Percentiles rank a stretch among this genome's conserved stretches.
phyloP scores from a whole-genome alignment of 2,888 invertebrate species.

The Acrocyrtus sp. region DNA sequence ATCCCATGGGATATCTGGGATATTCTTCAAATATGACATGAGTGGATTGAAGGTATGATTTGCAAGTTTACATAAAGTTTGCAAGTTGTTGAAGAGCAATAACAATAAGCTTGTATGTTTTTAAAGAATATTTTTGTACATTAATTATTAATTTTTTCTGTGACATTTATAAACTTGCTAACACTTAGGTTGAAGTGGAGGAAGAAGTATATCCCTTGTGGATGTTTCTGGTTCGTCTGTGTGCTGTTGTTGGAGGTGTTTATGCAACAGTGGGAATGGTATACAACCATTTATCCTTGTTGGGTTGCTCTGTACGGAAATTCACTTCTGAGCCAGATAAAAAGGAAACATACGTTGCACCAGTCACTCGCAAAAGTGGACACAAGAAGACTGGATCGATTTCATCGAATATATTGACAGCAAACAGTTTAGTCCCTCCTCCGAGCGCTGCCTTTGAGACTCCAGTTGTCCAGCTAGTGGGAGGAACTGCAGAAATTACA shows the following conservation, averaged over 20 bases:
- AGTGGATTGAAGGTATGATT: slow-evolving; percentile 84
- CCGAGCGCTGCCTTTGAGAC: slow-evolving; percentile 30
- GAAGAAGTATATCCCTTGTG: slow-evolving; percentile 80
- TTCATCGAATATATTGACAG: slow-evolving; percentile 38
- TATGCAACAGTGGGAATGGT: slow-evolving; percentile 74
- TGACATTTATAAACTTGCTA: background rate
- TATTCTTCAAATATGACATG: slow-evolving; percentile 95
- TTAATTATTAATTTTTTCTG: background rate
- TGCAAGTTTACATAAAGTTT: too few relatives aligned
- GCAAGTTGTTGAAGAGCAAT: too few relatives aligned
- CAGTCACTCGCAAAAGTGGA: slow-evolving; percentile 3
- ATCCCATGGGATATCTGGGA: slow-evolving; percentile 93
- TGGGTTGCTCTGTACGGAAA: slow-evolving; percentile 39
- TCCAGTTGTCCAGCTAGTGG: slow-evolving; percentile 37
- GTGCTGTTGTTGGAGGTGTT: slow-evolving; percentile 92
- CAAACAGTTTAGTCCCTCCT: slow-evolving; percentile 34
- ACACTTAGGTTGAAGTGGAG: slow-evolving; percentile 69
- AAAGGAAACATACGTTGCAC: slow-evolving; percentile 8
- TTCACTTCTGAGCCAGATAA: background rate
- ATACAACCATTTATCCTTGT: slow-evolving; percentile 57
- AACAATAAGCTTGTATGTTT: too few relatives aligned
- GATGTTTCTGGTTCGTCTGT: slow-evolving; percentile 86
- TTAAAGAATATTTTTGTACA: background rate
- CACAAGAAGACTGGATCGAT: slow-evolving; percentile 38
- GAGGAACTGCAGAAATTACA: slow-evolving; percentile 8